Evolutionary conservation across 2,888 invertebrate genomes (phyloP).

Genomic region (Nomada hirtipes): DNA sequence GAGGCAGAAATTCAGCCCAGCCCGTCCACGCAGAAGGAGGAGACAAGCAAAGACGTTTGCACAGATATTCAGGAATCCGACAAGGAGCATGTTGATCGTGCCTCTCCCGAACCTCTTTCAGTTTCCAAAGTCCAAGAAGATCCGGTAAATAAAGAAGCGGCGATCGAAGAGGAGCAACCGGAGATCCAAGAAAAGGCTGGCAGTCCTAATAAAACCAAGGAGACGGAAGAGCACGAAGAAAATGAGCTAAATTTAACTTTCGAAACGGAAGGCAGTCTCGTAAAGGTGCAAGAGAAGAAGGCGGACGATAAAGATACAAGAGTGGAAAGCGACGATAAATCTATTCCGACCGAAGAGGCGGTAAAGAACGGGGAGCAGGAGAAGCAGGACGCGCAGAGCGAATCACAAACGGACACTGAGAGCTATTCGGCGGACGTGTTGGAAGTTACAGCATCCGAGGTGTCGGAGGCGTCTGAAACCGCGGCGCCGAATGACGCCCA

Average conservation of each 20-base stretch:
- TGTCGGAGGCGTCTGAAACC: conserved; percentile 66
- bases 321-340: conserved; percentile 9
- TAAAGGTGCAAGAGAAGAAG: conserved; percentile 42
- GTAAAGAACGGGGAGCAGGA: conserved; percentile 39
- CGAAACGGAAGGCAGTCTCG: conserved; percentile 54
- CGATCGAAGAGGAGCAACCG: conserved; percentile 26
- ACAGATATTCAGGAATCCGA: conserved; percentile 8
- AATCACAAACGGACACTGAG: conserved; percentile 64
- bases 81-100: conserved; percentile 40
- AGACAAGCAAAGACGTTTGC: not conserved
- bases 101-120: conserved; percentile 29
- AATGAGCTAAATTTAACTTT: conserved; percentile 59
- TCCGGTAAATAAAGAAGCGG: conserved; percentile 22
- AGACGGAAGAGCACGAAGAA: conserved; percentile 58
- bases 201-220: conserved; percentile 37
- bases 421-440: conserved; percentile 73
- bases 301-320: not conserved
- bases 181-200: conserved; percentile 41
- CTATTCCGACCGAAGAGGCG: conserved; percentile 26
- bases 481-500: conserved; percentile 53
- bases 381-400: conserved; percentile 65
- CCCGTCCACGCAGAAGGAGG: conserved; percentile 61
- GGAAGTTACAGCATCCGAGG: conserved; percentile 78
- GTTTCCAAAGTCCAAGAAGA: conserved; percentile 25
- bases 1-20: conserved; percentile 64